A percentile compares a stretch with the other conserved stretches of the same genome.
These are phyloP conservation scores for Sebastes minor DNA, from an alignment of 2,797 vertebrate species.

Conservation along the genomic window DNA sequence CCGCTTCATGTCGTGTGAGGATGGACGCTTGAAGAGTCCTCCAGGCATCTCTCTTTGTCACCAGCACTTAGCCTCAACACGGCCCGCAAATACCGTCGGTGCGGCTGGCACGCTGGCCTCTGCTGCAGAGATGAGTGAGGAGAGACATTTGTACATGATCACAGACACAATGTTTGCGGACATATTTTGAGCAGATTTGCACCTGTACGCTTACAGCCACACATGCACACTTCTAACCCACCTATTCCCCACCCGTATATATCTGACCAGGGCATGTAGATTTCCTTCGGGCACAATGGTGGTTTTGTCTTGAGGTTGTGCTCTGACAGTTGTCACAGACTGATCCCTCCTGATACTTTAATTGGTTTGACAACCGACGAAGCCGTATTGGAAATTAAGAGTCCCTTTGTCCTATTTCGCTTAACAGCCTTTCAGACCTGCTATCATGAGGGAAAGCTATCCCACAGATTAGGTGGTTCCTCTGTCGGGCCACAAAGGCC, in stretches of 20 bases:
- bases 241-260: conserved; percentile 36
- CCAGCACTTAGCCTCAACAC: conserved; percentile 72
- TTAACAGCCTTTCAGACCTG: conserved; percentile 71
- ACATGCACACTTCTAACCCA: conserved; percentile 32
- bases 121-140: conserved; percentile 8
- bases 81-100: conserved; percentile 35
- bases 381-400: conserved; percentile 78
- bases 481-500: conserved; percentile 66
- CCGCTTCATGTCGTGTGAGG: conserved; percentile 69
- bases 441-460: conserved; percentile 65
- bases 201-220: neutral
- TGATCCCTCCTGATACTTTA: conserved; percentile 76
- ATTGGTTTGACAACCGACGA: conserved; percentile 76
- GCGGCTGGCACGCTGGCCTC: conserved; percentile 12
- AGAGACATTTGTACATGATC: neutral
- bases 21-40: conserved; percentile 76
- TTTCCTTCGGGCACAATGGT: conserved; percentile 68
- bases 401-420: conserved; percentile 70
- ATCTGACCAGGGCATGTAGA: conserved; percentile 66
- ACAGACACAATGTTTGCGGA: neutral
- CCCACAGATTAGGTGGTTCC: conserved; percentile 73
- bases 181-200: conserved; percentile 9
- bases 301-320: conserved; percentile 76
- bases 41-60: conserved; percentile 78
- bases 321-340: conserved; percentile 76